Evolutionary conservation across 2,797 vertebrate genomes (phyloP), one percentile per base, ranked within the genome.

Genomic region (Mormyrus proboscirostris): DNA sequence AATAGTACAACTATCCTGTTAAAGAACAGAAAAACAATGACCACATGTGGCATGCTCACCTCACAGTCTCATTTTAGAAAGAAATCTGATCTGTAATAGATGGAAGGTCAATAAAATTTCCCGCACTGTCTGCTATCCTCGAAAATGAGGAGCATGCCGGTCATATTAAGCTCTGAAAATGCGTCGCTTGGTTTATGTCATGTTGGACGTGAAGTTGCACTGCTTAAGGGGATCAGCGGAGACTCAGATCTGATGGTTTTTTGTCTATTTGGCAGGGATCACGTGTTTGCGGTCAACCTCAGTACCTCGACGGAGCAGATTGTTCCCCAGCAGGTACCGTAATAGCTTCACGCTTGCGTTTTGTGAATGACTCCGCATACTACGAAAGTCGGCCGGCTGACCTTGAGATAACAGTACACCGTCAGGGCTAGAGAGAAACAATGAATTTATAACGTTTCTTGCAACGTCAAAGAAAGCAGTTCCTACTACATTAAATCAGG

Each of bases 211-310:
- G 25, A 57, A 38, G 53, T 47, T 22, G 50, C 33, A 83, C 16
- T 89, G 53, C 25, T 44, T 16, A 14, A 57, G 79, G 12, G 57
- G 44, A 85, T 62, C 57, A 88, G 7, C 3, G 4, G n/a, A 5
- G n/a, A 29, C 38, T 41, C 22, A 0, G 19, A 33, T 76, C 62
- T 89, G 47, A 87, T 62, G 25, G n/a, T 44, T 88, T 88, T 47
- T 38, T 51, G 49, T 73, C 90, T 88, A 73, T n/a, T 25, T 38
- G 92, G 93, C 93, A 99, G 98, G 95, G 98, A 99, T 94, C 98
- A 99, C 92, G 98, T 99, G 94, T 99, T 99, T 90, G 97, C 97
- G 0, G 96, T 99, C 88, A 99, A 98, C 91, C 96, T 99, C 93
- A 97, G 97, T 55, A 96, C 96, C 51, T 94, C 97, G 62, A 95